Base-by-base conservation (phyloP, 1,140 invertebrate genomes). In the Ptiloglossa arizonensis region DNA sequence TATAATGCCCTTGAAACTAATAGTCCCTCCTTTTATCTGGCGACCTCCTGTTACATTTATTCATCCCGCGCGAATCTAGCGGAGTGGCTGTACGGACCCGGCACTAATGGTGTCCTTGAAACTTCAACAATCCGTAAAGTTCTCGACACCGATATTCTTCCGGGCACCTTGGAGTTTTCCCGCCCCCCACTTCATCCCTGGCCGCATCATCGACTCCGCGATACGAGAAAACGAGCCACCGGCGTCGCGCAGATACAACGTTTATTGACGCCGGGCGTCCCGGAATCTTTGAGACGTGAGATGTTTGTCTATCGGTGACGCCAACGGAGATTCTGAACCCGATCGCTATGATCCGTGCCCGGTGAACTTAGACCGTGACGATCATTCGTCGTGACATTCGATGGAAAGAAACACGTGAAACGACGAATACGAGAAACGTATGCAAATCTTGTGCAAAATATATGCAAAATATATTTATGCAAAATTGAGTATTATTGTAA, bases 21-120 rank as follows among this genome's bases (percentile, higher is more conserved):
- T 38, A 60, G 57, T 50, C 57, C 11, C 73, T 48, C 41, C 5
- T 75, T 68, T 76, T 59, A 59, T 77, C 67, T 17, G 1, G 13
- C 67, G 5, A 71, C 46, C 35, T 32, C n/a, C 56, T 63, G 56
- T 71, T 71, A 71, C 67, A 68, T 77, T 77, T 77, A 77, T 77
- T 77, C 74, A 71, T 77, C 67, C 57, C 67, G 38, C 24, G 22
- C 52, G 67, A 38, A 69, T 29, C 44, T 24, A 17, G 19, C 11
- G 19, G 32, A 63, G 44, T 29, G 48, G 22, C 60, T 32, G 32
- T 13, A 5, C 2, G 32, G 6, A 32, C 19, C 19, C 15, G 32
- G 13, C 27, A 13, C 44, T 71, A 71, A 71, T n/a, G 46, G 75
- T 71, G 68, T 44, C 57, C 75, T 76, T 76, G 54, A 59, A 76